phyloP scores from a whole-genome alignment of 53 echinoderm and acorn worm genomes.

The Arbacia lixula region DNA sequence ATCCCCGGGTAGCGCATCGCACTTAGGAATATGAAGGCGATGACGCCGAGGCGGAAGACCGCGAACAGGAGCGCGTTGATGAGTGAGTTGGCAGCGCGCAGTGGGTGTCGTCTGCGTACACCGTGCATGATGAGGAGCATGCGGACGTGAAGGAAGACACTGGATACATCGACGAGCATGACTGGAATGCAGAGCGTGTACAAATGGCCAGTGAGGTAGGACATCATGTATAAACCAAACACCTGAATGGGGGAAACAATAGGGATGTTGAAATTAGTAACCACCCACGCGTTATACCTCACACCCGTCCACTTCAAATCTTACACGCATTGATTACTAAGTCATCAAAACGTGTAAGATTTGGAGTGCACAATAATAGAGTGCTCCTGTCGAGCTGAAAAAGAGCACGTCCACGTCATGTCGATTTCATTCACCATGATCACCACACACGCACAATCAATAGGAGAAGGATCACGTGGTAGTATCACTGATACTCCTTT shows the following conservation, averaged over 20 bases:
- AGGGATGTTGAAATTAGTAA: neutral
- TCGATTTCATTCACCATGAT: no score
- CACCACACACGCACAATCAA: no score
- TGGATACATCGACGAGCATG: conserved; percentile 20
- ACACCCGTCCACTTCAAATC: no score
- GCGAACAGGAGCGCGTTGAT: neutral
- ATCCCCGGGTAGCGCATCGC: neutral
- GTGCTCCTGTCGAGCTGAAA: no score
- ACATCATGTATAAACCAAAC: neutral
- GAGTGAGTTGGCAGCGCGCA: conserved; percentile 1
- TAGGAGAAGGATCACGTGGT: no score
- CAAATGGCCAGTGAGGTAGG: neutral
- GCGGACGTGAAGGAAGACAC: conserved; percentile 28
- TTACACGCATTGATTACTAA: no score
- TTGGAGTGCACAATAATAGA: no score
- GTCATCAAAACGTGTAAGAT: no score
- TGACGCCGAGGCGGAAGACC: conserved; percentile 2
- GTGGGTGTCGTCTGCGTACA: neutral
- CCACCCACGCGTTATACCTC: no score
- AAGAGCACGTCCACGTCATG: no score
- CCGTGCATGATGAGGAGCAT: conserved; percentile 51
- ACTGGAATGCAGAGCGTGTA: neutral
- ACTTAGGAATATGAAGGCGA: neutral
- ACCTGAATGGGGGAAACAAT: neutral
- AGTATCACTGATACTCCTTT: no score